Evolutionary conservation across 2,113 vertebrate genomes (phyloP).

Genomic region (Bolborhynchus lineola): DNA sequence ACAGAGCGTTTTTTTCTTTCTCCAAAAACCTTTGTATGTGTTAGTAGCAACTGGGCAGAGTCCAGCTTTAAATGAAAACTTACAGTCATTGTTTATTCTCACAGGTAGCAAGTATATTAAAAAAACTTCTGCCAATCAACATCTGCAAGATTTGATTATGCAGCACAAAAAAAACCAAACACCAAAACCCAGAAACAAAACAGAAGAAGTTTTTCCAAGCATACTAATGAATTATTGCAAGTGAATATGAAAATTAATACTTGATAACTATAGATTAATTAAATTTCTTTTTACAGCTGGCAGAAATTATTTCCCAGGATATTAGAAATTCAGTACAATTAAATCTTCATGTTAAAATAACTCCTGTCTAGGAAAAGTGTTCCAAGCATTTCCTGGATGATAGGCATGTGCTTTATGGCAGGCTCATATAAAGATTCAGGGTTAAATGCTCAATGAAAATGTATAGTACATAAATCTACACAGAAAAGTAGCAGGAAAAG

Average conservation of each 20-base stretch:
- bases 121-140: conserved; percentile 23
- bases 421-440: conserved; percentile 52
- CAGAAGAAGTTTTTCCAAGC: not conserved
- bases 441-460: conserved; percentile 66
- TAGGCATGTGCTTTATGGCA: conserved; percentile 34
- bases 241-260: conserved; percentile 20
- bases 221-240: conserved; percentile 5
- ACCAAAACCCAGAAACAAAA: not conserved
- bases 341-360: conserved; percentile 34
- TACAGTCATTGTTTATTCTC: conserved; percentile 31
- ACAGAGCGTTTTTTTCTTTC: conserved; percentile 43
- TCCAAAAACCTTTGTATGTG: conserved; percentile 50
- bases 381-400: conserved; percentile 48
- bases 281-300: not conserved
- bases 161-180: not conserved
- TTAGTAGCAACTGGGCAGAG: conserved; percentile 40
- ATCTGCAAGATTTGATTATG: not conserved
- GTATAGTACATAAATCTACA: conserved; percentile 51
- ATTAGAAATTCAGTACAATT: not conserved
- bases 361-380: not conserved
- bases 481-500: conserved; percentile 20
- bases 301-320: conserved; percentile 21
- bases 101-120: not conserved
- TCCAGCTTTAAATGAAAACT: conserved; percentile 66
- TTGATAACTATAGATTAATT: not conserved